phyloP scores from a whole-genome alignment of 2,888 invertebrate genomes.

The Torymus tubicola region DNA sequence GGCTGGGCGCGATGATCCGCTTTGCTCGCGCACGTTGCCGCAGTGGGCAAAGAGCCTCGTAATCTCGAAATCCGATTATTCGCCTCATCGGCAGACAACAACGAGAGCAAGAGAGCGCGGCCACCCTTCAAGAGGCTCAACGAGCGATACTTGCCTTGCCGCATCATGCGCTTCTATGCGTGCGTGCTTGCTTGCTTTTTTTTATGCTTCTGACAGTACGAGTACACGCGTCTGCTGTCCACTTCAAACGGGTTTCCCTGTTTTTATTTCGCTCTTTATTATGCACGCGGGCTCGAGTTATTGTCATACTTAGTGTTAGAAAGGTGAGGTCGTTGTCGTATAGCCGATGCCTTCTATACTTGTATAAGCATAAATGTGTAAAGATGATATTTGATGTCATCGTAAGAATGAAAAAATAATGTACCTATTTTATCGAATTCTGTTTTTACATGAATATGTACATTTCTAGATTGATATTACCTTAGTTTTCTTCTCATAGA shows the following conservation, averaged over 20 bases:
- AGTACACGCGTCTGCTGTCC: neutral
- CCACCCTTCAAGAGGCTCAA: constrained; percentile 57
- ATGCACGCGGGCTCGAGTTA: no score
- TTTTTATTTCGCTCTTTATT: neutral
- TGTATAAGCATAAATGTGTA: no score
- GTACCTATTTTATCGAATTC: no score
- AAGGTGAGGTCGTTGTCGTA: no score
- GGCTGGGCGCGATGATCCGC: constrained; percentile 46
- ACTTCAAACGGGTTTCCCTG: constrained; percentile 26
- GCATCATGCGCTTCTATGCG: no score
- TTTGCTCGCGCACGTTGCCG: constrained; percentile 60
- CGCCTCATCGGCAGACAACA: constrained; percentile 70
- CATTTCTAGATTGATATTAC: no score
- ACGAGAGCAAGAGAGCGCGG: constrained; percentile 58
- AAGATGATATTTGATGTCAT: no score
- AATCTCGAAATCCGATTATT: constrained; percentile 75
- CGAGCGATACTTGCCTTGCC: constrained; percentile 48
- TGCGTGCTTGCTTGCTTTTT: constrained; percentile 31
- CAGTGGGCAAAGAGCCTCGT: constrained; percentile 66
- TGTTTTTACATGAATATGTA: no score
- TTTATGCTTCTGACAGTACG: constrained; percentile 27
- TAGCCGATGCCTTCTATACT: no score
- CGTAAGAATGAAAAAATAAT: no score
- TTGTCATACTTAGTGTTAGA: no score
- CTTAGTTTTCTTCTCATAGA: no score